Evolutionary conservation across 1,140 invertebrate genomes (phyloP).

Genomic region (Listronotus bonariensis): DNA sequence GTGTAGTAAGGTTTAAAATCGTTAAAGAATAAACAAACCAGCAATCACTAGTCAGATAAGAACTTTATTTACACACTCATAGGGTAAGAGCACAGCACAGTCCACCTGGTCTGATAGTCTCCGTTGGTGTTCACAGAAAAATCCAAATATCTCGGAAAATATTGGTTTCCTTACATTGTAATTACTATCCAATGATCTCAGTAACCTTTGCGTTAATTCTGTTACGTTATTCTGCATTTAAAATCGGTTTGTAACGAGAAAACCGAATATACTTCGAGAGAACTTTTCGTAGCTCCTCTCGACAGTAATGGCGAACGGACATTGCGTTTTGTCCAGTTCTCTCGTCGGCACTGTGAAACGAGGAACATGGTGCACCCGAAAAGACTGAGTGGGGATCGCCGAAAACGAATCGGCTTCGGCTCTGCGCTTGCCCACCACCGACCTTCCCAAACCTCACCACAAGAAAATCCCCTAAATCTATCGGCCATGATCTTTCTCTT

Average conservation of each 20-base stretch:
- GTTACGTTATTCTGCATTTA: slow-evolving; percentile 66
- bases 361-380: slow-evolving; percentile 57
- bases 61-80: slow-evolving; percentile 34
- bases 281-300: slow-evolving; percentile 55
- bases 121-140: slow-evolving; percentile 43
- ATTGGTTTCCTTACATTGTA: slow-evolving; percentile 67
- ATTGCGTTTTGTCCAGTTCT: slow-evolving; percentile 57
- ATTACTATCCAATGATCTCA: slow-evolving; percentile 68
- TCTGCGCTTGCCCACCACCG: slow-evolving; percentile 45
- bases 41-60: slow-evolving; percentile 14
- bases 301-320: slow-evolving; percentile 57
- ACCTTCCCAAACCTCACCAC: slow-evolving; percentile 29
- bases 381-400: slow-evolving; percentile 55
- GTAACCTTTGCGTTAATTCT: slow-evolving; percentile 68
- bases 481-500: slow-evolving; percentile 13
- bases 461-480: slow-evolving; percentile 35
- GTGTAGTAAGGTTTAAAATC: slow-evolving; percentile 8
- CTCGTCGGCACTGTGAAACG: slow-evolving; percentile 56
- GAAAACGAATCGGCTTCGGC: slow-evolving; percentile 45
- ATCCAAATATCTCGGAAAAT: slow-evolving; percentile 37
- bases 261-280: slow-evolving; percentile 55
- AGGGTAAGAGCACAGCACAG: slow-evolving; percentile 40
- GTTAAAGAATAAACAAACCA: slow-evolving; percentile 23
- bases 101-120: slow-evolving; percentile 44
- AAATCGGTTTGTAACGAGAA: slow-evolving; percentile 55